Evolutionary conservation across 2,888 invertebrate species (phyloP), one percentile per base, ranked within the genome.

Genomic region (Geophilus truncorum): DNA sequence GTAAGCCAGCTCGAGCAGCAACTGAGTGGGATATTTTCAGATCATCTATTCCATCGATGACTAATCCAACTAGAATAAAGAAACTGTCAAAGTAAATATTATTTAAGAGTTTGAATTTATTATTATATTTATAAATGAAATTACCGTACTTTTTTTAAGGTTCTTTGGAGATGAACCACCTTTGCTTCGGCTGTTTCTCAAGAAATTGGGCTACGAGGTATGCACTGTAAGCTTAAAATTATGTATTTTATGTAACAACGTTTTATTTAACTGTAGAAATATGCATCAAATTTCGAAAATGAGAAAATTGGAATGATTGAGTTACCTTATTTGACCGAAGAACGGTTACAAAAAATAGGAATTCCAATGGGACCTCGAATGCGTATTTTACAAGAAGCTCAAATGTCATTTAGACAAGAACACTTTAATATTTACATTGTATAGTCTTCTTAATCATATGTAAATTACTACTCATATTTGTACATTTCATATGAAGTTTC

Each of bases 81-180:
- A 92, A 96, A 85, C 90, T 96, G 83, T 95, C 95, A 81, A 94
- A 95, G 90, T 88, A 83, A 84, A 86, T 83, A 23, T 80, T 76
- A 10, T n/a, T 15, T n/a, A 57, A 25, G 0, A 6, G 7, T 36
- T 78, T 12, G 25, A 78, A 21, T 21, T 40, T 77, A 77, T 25
- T 78, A 77, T 32, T 40, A 21, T 77, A 12, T 75, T 62, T 79
- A n/a, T n/a, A n/a, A n/a, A n/a, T n/a, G n/a, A n/a, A n/a, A n/a
- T n/a, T n/a, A n/a, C n/a, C n/a, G n/a, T n/a, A n/a, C n/a, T 36
- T n/a, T 79, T 79, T 28, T 79, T 57, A 75, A 81, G 88, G 83
- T 96, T 96, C 90, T 96, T 96, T 89, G 96, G 96, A 30, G 94
- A 94, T 87, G 96, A 96, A 87, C 96, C 96, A 34, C 96, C 96